A percentile compares a stretch with the other conserved stretches of the same genome.
Evolutionary conservation across 2,888 invertebrate species (phyloP).

Genomic region (Dysmachus trigonus): DNA sequence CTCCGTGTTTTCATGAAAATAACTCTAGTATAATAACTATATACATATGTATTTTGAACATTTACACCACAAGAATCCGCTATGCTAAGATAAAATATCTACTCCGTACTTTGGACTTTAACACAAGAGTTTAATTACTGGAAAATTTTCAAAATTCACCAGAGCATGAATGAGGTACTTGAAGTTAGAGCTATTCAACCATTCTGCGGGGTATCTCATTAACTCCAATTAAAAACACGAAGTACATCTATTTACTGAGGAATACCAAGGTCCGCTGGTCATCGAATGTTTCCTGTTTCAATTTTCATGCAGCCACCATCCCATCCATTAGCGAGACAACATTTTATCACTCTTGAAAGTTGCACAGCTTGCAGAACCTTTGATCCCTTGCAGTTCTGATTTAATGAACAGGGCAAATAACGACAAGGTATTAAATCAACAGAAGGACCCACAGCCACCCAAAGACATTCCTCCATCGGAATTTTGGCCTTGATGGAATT

Average conservation of each 20-base stretch:
- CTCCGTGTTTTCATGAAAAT: no score
- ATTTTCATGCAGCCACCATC: neutral
- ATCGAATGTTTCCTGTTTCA: neutral
- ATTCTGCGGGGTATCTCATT: neutral
- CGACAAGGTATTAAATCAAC: neutral
- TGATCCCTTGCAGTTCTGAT: neutral
- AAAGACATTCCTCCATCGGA: neutral
- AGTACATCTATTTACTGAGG: neutral
- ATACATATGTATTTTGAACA: neutral
- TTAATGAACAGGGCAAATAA: neutral
- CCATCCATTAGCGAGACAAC: neutral
- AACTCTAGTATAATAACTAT: no score
- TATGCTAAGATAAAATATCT: neutral
- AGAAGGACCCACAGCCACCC: neutral
- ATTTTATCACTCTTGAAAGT: neutral
- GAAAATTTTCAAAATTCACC: neutral
- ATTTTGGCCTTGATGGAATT: neutral
- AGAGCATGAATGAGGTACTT: neutral
- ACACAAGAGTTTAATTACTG: neutral
- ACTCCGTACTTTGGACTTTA: neutral
- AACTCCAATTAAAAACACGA: constrained; percentile 9
- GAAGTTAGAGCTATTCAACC: neutral
- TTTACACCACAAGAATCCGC: neutral
- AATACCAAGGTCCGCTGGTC: neutral
- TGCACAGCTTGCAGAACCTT: neutral